These are phyloP conservation scores for Eulemur macaco DNA, from an alignment of 2,113 vertebrate species.

Conservation along the genomic window DNA sequence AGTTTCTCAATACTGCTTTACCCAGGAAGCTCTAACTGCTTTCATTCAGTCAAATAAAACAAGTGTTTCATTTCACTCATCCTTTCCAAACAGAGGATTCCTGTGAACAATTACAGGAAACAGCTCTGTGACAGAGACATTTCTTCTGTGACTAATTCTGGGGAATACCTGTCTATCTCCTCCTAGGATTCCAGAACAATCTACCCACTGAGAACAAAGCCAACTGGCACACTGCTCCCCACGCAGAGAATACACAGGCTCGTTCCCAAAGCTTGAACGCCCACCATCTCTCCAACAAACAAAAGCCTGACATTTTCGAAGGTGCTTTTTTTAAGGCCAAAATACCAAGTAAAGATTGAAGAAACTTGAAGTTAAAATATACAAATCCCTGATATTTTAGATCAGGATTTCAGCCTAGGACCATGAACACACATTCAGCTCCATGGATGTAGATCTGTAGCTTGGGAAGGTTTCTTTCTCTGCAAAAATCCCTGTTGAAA, in stretches of 20 bases:
- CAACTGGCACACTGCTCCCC: neutral
- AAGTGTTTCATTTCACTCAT: neutral
- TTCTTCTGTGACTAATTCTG: neutral
- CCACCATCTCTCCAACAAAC: neutral
- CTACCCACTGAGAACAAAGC: neutral
- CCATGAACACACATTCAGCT: neutral
- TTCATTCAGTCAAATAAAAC: neutral
- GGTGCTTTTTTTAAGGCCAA: neutral
- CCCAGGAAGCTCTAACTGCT: neutral
- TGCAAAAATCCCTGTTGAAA: neutral
- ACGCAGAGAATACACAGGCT: neutral
- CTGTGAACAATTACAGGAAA: neutral
- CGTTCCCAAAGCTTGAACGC: neutral
- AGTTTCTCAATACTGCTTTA: neutral
- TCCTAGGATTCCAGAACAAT: neutral
- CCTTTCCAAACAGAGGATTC: neutral
- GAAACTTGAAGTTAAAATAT: neutral
- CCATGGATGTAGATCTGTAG: neutral
- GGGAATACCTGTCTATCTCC: neutral
- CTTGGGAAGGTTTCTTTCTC: rapidly evolving
- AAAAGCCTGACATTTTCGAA: slow-evolving; percentile 25
- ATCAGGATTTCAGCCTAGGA: neutral
- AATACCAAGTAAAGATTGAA: neutral
- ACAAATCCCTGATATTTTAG: neutral
- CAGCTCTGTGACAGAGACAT: neutral